Evolutionary conservation across 35 echinoderm and acorn worm species (phyloP).

Genomic region (Stichopus chloronotus): DNA sequence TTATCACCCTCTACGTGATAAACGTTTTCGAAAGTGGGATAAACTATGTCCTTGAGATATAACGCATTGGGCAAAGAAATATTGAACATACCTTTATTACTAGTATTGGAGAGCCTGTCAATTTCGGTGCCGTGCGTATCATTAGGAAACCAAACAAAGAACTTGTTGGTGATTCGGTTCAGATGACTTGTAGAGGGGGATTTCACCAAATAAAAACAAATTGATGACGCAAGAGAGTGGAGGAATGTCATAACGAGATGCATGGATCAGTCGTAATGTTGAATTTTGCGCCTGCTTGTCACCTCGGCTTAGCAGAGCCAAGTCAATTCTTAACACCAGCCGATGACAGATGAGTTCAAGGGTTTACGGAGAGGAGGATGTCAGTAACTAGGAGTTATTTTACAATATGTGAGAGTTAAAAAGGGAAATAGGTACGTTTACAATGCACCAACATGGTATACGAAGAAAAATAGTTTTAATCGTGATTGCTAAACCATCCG

Average conservation of each 20-base stretch:
- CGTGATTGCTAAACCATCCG: no score
- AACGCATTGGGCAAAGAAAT: background rate
- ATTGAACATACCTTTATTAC: no score
- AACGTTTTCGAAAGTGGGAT: slow-evolving; percentile 23
- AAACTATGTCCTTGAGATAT: background rate
- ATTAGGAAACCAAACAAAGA: slow-evolving; percentile 42
- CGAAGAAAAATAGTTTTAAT: no score
- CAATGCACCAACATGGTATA: no score
- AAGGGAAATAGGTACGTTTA: no score
- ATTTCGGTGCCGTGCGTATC: background rate
- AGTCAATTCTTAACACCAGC: background rate
- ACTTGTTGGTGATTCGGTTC: background rate
- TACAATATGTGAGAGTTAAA: no score
- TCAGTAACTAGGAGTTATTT: no score
- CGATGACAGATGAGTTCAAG: background rate
- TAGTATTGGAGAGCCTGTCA: no score
- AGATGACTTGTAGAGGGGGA: background rate
- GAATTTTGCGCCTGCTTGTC: slow-evolving; percentile 23
- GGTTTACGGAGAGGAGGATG: background rate
- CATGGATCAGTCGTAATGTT: background rate
- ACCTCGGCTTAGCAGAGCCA: background rate
- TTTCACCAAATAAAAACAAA: background rate
- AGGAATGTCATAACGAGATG: slow-evolving; percentile 8
- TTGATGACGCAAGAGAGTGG: slow-evolving; percentile 16
- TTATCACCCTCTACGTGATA: slow-evolving; percentile 27